These are phyloP conservation scores for Bellardia bayeri DNA, from an alignment of 2,888 invertebrate genomes.

Conservation along the genomic window DNA sequence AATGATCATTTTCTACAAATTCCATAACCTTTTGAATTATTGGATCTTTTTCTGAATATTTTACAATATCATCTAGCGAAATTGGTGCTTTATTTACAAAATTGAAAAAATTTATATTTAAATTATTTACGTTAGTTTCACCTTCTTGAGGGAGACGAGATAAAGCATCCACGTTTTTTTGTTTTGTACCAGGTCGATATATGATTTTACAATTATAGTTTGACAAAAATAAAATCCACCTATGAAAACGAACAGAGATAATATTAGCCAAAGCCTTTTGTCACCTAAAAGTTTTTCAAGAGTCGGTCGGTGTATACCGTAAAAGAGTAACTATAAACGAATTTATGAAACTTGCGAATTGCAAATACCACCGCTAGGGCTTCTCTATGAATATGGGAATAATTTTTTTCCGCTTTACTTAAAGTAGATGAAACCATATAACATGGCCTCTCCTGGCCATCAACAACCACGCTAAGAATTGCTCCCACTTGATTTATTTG, in stretches of 20 bases:
- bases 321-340: slow-evolving; percentile 51
- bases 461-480: slow-evolving; percentile 27
- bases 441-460: slow-evolving; percentile 49
- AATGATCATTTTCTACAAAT: slow-evolving; percentile 2
- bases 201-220: slow-evolving; percentile 61
- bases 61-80: background rate
- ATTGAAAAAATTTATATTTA: slow-evolving; percentile 13
- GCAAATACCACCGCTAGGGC: slow-evolving; percentile 33
- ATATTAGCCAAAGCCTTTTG: slow-evolving; percentile 62
- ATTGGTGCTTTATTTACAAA: background rate
- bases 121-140: slow-evolving; percentile 3
- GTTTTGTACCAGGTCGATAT: slow-evolving; percentile 41
- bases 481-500: too few species aligned
- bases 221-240: slow-evolving; percentile 64
- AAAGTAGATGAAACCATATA: slow-evolving; percentile 42
- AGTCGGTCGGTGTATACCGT: slow-evolving; percentile 57
- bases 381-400: slow-evolving; percentile 29
- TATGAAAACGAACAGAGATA: slow-evolving; percentile 60
- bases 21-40: background rate
- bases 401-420: slow-evolving; percentile 38
- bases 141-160: slow-evolving; percentile 53
- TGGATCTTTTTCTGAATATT: background rate
- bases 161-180: slow-evolving; percentile 63
- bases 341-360: slow-evolving; percentile 30
- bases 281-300: slow-evolving; percentile 62